Conservation (phyloP, 2,888 invertebrate species). For the Drosophila pseudotakahashii region DNA sequence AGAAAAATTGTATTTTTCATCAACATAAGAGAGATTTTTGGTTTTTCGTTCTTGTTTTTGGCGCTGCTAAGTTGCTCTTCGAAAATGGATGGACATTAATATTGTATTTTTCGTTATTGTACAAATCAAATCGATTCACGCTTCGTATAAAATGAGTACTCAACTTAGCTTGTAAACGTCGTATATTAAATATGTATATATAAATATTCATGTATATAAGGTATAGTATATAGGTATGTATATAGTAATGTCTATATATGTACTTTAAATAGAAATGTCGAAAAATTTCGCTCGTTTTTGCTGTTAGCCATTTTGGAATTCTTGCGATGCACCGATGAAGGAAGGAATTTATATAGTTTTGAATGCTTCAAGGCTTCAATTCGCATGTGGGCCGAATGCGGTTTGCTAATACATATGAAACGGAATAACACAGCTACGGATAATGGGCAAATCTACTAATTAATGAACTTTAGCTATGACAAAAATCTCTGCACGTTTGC, state of each 20-base stretch:
- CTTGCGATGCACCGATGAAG: slow-evolving; percentile 71
- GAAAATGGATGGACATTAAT: slow-evolving; percentile 75
- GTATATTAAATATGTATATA: slow-evolving; percentile 55
- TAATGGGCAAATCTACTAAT: slow-evolving; percentile 57
- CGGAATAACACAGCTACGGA: slow-evolving; percentile 33
- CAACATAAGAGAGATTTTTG: slow-evolving; percentile 57
- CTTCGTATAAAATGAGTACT: slow-evolving; percentile 63
- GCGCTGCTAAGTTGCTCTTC: slow-evolving; percentile 54
- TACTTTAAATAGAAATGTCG: slow-evolving; percentile 48
- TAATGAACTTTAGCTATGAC: slow-evolving; percentile 58
- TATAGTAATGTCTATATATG: slow-evolving; percentile 47
- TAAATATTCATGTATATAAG: slow-evolving; percentile 52
- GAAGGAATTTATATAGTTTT: slow-evolving; percentile 58
- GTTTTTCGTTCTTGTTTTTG: slow-evolving; percentile 13
- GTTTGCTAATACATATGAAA: slow-evolving; percentile 32
- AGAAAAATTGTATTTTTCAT: slow-evolving; percentile 76
- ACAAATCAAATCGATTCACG: slow-evolving; percentile 64
- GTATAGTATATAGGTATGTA: slow-evolving; percentile 42
- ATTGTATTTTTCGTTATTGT: slow-evolving; percentile 56
- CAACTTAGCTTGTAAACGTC: slow-evolving; percentile 65
- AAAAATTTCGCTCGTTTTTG: slow-evolving; percentile 59
- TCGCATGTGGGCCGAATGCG: slow-evolving; percentile 44
- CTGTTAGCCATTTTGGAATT: slow-evolving; percentile 31
- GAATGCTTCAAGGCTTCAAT: slow-evolving; percentile 39
- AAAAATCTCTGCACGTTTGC: slow-evolving; percentile 64